Evolutionary conservation across 2,888 invertebrate species (phyloP).

Genomic region (Rhingia campestris): DNA sequence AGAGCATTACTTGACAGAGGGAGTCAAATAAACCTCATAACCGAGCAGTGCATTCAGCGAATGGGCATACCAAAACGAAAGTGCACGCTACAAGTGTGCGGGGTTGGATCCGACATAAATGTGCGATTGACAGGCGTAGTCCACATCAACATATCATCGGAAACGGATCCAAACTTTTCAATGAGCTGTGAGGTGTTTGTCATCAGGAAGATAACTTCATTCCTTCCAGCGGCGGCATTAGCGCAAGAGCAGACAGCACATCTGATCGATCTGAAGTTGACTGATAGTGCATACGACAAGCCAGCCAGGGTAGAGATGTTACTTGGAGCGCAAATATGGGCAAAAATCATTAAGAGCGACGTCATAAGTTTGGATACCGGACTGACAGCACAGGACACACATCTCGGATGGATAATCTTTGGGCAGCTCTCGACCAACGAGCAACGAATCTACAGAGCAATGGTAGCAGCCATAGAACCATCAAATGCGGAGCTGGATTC

Average conservation of each 20-base stretch:
- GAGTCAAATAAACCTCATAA: constrained; percentile 11
- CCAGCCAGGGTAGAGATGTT: constrained; percentile 5
- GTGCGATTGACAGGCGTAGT: background rate
- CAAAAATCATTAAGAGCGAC: constrained; percentile 18
- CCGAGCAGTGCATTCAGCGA: constrained; percentile 25
- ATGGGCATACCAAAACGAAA: constrained; percentile 7
- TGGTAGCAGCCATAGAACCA: background rate
- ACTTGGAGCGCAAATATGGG: constrained; percentile 35
- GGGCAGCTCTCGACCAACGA: background rate
- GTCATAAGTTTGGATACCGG: constrained; percentile 4
- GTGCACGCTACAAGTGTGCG: constrained; percentile 2
- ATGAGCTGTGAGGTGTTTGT: constrained; percentile 9
- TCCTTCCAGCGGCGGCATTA: background rate
- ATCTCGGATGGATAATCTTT: constrained; percentile 34
- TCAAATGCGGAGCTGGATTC: background rate
- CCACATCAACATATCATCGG: background rate
- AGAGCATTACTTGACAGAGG: constrained; percentile 30
- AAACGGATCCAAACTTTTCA: background rate
- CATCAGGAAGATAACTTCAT: background rate
- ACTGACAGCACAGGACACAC: constrained; percentile 20
- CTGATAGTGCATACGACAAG: constrained; percentile 11
- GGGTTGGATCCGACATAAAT: background rate
- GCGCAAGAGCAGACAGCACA: background rate
- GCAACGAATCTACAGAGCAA: background rate
- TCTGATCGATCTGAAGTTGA: background rate